Evolutionary conservation across 2,797 vertebrate genomes (phyloP), one percentile per base, ranked within the genome.

Genomic region (Saxicola maurus): DNA sequence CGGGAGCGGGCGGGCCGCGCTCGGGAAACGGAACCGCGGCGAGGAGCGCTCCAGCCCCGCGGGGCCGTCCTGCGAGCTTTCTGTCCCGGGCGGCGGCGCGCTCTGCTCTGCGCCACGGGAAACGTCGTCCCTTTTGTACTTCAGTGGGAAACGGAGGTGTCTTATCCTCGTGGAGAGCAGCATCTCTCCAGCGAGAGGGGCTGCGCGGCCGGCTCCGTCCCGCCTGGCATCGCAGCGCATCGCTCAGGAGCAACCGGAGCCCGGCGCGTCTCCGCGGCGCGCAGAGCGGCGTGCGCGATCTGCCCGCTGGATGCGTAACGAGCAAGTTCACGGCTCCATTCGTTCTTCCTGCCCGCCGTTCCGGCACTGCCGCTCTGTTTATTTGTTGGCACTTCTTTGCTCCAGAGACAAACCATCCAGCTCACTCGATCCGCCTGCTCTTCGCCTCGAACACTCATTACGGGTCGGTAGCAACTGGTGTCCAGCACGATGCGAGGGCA

Each of bases 381-480:
- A 18, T 62, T 69, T 66, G 71, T 86, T 7, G 67, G 67, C 42
- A 31, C 66, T 83, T 75, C 71, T 74, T 66, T 16, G 28, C 80
- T 79, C 76, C 73, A 8, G 52, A 86, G 52, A 31, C 37, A 71
- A 43, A 83, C 3, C 61, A 15, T 30, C n/a, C 31, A 17, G 77
- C n/a, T 40, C 7, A 0, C 20, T 73, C 10, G 4, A 51, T 60
- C 85, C 69, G 38, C n/a, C 25, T 1, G 69, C 55, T 64, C 74
- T 62, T 72, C 31, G 35, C 49, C 73, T 62, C 84, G 3, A 42
- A 40, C 66, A 17, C 38, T 68, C 33, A 27, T 19, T 68, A 35
- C 62, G 13, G 43, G n/a, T 56, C 33, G 65, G 37, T 16, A 82
- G 79, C 93, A 94, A 95, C 94, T 93, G 35, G 93, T 93, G 92